Conservation (phyloP, 2,113 vertebrate genomes). For the Gnathonemus echidnorhynchus region DNA sequence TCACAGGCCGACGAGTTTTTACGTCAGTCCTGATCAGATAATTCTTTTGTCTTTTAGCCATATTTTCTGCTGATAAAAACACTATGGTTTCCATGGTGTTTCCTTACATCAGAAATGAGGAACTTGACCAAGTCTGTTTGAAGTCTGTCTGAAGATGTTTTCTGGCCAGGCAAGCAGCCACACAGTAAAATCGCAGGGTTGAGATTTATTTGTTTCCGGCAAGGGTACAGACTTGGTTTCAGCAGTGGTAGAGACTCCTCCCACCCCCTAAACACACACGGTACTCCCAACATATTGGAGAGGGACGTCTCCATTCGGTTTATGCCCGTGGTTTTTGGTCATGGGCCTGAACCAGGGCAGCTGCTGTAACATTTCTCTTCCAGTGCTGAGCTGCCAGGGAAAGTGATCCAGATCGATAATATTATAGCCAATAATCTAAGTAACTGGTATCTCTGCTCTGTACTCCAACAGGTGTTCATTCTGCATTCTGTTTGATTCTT, state of each 20-base stretch:
- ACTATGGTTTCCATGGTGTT: background rate
- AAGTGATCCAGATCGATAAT: background rate
- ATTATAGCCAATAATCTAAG: background rate
- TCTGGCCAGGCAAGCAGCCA: background rate
- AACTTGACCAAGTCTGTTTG: background rate
- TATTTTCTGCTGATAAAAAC: background rate
- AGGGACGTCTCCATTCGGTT: background rate
- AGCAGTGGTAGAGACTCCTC: background rate
- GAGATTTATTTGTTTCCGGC: background rate
- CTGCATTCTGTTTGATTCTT: background rate
- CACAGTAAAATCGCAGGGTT: background rate
- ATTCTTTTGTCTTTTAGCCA: background rate
- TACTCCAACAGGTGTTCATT: background rate
- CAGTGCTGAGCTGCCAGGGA: background rate
- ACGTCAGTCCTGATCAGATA: background rate
- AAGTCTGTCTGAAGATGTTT: background rate
- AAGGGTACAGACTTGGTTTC: background rate
- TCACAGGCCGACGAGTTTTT: background rate
- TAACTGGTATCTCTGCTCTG: background rate
- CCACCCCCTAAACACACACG: background rate
- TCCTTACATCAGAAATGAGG: background rate
- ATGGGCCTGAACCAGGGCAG: background rate
- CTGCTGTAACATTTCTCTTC: background rate
- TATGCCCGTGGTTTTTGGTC: background rate
- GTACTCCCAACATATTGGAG: background rate